These are phyloP conservation scores for Plectrocnemia conspersa DNA, from an alignment of 1,140 invertebrate species.

Conservation along the genomic window DNA sequence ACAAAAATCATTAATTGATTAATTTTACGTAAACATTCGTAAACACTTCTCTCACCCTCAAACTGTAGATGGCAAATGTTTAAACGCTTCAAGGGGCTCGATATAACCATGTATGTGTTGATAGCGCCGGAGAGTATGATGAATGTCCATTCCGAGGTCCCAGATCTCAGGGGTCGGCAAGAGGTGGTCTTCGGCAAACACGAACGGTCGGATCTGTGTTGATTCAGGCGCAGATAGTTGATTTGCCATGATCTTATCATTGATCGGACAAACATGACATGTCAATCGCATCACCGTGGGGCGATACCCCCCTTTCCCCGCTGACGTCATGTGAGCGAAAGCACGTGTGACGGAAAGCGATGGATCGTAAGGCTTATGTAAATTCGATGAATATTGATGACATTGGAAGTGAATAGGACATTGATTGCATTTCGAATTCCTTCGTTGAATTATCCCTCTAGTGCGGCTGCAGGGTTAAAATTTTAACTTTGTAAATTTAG, in stretches of 20 bases:
- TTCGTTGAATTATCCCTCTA: not conserved
- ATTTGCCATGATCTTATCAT: conserved; percentile 40
- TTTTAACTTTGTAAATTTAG: too few species aligned
- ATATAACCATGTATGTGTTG: too few species aligned
- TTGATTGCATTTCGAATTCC: conserved; percentile 5
- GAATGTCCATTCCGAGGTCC: too few species aligned
- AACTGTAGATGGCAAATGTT: too few species aligned
- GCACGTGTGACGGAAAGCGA: conserved; percentile 6
- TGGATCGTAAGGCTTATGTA: conserved; percentile 21
- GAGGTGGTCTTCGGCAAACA: conserved; percentile 10
- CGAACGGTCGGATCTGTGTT: conserved; percentile 29
- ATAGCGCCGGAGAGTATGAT: too few species aligned
- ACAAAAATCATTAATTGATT: too few species aligned
- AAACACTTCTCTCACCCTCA: too few species aligned
- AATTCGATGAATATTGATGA: conserved; percentile 20
- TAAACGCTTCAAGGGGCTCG: too few species aligned
- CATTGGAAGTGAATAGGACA: conserved; percentile 2
- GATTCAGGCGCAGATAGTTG: conserved; percentile 35
- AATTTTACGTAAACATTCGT: too few species aligned
- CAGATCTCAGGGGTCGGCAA: conserved; percentile 9
- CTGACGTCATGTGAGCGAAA: conserved; percentile 4
- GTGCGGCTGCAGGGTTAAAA: too few species aligned
- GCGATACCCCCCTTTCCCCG: not conserved
- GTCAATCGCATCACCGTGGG: conserved; percentile 34
- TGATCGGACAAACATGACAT: conserved; percentile 38